Percentiles rank a stretch among this genome's conserved stretches.
Evolutionary conservation across 2,888 invertebrate species (phyloP).

Genomic region (Apotomis betuletana): DNA sequence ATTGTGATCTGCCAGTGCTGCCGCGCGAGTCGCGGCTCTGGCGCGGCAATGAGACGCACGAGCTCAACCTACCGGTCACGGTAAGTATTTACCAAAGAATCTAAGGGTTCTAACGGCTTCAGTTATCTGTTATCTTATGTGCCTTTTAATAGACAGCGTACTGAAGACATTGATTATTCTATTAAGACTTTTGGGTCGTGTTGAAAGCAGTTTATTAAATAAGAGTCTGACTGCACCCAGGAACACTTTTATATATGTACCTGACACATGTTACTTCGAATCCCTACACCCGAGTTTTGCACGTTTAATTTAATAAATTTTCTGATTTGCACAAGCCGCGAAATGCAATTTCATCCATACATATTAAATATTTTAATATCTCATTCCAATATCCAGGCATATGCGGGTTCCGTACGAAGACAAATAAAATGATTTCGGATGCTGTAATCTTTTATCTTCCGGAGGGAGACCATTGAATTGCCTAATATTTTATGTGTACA

Average conservation of each 20-base stretch:
- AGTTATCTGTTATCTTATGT: background rate
- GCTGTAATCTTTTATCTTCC: slow-evolving; percentile 4
- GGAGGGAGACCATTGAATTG: background rate
- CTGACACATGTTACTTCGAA: background rate
- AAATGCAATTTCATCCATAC: slow-evolving; percentile 8
- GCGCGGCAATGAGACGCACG: slow-evolving; percentile 89
- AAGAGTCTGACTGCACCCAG: too few relatives aligned
- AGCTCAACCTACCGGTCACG: slow-evolving; percentile 86
- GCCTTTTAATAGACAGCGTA: too few relatives aligned
- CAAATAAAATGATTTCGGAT: slow-evolving; percentile 10
- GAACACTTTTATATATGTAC: too few relatives aligned
- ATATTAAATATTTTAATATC: slow-evolving; percentile 1
- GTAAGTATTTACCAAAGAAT: slow-evolving; percentile 70
- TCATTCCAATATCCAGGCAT: slow-evolving; percentile 1
- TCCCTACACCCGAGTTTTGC: background rate
- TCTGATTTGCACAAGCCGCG: background rate
- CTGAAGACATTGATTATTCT: too few relatives aligned
- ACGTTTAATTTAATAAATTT: slow-evolving; percentile 4
- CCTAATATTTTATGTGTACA: slow-evolving; percentile 9
- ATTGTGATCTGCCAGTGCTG: slow-evolving; percentile 86
- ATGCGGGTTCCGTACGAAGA: background rate
- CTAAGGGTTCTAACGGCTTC: too few relatives aligned
- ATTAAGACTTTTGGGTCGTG: too few relatives aligned
- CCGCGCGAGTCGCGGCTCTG: slow-evolving; percentile 86
- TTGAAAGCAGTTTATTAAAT: too few relatives aligned